Base-by-base conservation (phyloP, 2,797 vertebrate species). In the Parauchenoglanis punctatus region DNA sequence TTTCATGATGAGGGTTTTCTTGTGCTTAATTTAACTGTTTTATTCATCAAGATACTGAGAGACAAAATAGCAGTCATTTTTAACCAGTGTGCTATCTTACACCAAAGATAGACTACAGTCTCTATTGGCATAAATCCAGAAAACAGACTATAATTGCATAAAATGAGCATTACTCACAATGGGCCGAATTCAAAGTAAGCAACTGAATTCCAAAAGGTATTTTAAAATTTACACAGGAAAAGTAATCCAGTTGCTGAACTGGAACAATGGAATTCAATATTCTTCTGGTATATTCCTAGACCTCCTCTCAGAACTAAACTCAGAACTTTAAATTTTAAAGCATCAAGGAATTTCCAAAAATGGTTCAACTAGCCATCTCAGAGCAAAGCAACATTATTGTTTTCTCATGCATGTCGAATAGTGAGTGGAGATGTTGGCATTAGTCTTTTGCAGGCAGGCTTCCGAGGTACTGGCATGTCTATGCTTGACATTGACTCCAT, bases 381-480 rank as follows among this genome's bases (percentile, higher is more conserved):
- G 72, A 2, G 2, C 18, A 56, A n/a, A 61, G 31, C 80, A 58
- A 15, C 59, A 46, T 58, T 70, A 13, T 81, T 20, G 28, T 58
- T 78, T 81, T 17, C 59, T 67, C 59, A 67, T 61, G 54, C 52
- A 18, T 58, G 20, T 35, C 12, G 54, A 8, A 59, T 76, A 8
- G 40, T 78, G 54, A 80, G 68, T 77, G 31, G 25, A 70, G 49
- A 84, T 68, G 54, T 17, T 40, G 58, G 76, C 80, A 40, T 49
- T 44, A 78, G 40, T 6, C 35, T 40, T 23, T 35, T 8, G 8
- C 67, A 70, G 31, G 68, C 35, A 44, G 35, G 68, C 0, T 75
- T 68, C 84, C 67, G 77, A 63, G 68, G 82, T 44, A 63, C 54
- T 89, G 84, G 84, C 65, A 72, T 40, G 54, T 56, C 58, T 70